phyloP scores from a whole-genome alignment of 2,113 vertebrate species.

The Lamprotornis superbus region DNA sequence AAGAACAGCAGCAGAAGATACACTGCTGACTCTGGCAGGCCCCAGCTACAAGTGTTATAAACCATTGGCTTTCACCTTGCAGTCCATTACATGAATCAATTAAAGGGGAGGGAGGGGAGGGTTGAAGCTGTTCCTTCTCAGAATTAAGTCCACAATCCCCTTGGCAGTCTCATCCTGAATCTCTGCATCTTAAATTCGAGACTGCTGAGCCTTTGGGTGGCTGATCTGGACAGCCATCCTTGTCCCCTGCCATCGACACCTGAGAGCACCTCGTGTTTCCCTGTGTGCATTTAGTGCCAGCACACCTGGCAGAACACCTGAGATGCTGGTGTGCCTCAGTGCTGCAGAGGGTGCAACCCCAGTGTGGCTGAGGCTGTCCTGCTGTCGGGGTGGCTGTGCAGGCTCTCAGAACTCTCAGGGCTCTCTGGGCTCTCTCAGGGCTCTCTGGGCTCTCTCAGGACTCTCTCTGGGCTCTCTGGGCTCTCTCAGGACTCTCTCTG shows the following conservation, averaged over 20 bases:
- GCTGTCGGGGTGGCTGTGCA: not conserved
- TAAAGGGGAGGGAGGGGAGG: not conserved
- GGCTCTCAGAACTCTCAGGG: not conserved
- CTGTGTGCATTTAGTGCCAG: not conserved
- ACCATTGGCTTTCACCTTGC: not conserved
- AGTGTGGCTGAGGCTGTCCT: not conserved
- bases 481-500: no score
- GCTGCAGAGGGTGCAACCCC: not conserved
- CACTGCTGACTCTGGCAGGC: not conserved
- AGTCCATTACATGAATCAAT: not conserved
- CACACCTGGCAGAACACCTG: no score
- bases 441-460: no score
- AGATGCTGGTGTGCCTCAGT: not conserved
- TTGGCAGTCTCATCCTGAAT: not conserved
- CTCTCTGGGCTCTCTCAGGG: no score
- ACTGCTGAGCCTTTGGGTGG: not conserved
- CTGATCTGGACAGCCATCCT: not conserved
- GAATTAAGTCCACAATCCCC: not conserved
- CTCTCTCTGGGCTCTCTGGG: no score
- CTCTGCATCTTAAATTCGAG: not conserved
- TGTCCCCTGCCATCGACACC: fast-evolving
- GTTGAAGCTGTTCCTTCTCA: not conserved
- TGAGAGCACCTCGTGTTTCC: fast-evolving
- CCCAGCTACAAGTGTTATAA: not conserved
- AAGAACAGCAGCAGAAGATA: not conserved